Percentiles rank a stretch among this genome's conserved stretches.
Conservation (phyloP, 2,888 invertebrate species). For the Copidosoma aretas region DNA sequence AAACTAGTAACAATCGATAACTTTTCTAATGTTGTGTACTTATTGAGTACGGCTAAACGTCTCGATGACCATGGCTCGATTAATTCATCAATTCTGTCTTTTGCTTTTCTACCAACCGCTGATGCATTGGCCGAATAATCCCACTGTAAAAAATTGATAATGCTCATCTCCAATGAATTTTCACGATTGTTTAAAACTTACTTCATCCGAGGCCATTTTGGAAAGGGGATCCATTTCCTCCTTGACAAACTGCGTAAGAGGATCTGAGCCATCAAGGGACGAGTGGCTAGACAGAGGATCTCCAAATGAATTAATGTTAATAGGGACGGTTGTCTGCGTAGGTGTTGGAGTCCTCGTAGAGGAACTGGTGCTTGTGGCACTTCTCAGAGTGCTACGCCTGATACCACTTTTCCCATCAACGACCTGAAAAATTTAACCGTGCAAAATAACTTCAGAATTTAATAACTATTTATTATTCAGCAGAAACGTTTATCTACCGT, state of each 20-base stretch:
- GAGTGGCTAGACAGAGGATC: constrained; percentile 63
- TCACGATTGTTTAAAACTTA: constrained; percentile 42
- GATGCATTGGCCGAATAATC: constrained; percentile 56
- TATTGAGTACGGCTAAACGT: constrained; percentile 79
- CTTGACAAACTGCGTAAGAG: constrained; percentile 74
- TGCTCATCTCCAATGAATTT: background rate
- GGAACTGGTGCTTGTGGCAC: constrained; percentile 64
- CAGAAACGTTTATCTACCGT: constrained; percentile 55
- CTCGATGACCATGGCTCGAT: constrained; percentile 81
- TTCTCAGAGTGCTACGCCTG: constrained; percentile 64
- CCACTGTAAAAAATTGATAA: constrained; percentile 52
- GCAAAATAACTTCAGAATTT: background rate
- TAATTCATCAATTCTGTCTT: constrained; percentile 61
- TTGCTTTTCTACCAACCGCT: constrained; percentile 51
- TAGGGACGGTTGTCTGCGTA: constrained; percentile 57
- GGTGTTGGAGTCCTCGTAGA: constrained; percentile 62
- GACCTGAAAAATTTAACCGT: constrained; percentile 57
- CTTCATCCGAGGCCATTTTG: constrained; percentile 68
- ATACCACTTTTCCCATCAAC: constrained; percentile 66
- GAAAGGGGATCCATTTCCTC: constrained; percentile 72
- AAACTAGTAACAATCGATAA: constrained; percentile 90
- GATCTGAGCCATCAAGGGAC: constrained; percentile 76
- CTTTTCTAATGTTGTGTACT: constrained; percentile 93
- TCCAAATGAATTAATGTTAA: constrained; percentile 59
- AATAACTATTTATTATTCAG: background rate